Evolutionary conservation across 1,140 invertebrate genomes (phyloP), one percentile per base, ranked within the genome.

Genomic region (Melipona quadrifasciata): DNA sequence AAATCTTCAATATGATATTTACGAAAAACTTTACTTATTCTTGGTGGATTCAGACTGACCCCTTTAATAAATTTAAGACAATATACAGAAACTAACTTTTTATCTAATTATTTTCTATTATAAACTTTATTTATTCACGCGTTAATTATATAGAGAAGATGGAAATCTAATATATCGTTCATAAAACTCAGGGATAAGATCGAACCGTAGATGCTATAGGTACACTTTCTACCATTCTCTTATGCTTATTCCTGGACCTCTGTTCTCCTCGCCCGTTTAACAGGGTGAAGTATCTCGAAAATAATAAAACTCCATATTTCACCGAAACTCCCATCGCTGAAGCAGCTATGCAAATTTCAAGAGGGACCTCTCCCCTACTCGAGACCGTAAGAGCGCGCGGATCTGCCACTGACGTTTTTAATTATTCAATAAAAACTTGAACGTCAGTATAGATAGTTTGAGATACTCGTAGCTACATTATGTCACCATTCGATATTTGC

Each of bases 291-390:
- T 86, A 64, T 82, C 90, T 87, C 71, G 89, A 91, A 91, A 92
- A 92, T 92, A 91, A 92, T 92, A 92, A 92, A 92, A 91, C 83
- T 86, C 89, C 90, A 92, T 92, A 92, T 92, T 91, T 92, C 90
- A 91, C 90, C 87, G 85, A 75, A 88, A 86, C 89, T 86, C 76
- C 89, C 80, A 90, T 91, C 84, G 90, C 78, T 89, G 87, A 90
- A 90, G 90, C 85, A 88, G 91, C 90, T 91, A 92, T 92, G 91
- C 91, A 92, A 92, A 92, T 92, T 92, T 92, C 90, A 91, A 92
- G 91, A 88, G 90, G 88, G 51, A 88, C 86, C 85, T 88, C 82
- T 87, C 84, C 86, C 84, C 79, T 70, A 86, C 87, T 91, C 84
- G 86, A 88, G 86, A 86, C 82, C 77, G 79, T 86, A 90, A 89